Base-by-base conservation (phyloP, 1,140 invertebrate species). In the Lamellibrachia luymesi region DNA sequence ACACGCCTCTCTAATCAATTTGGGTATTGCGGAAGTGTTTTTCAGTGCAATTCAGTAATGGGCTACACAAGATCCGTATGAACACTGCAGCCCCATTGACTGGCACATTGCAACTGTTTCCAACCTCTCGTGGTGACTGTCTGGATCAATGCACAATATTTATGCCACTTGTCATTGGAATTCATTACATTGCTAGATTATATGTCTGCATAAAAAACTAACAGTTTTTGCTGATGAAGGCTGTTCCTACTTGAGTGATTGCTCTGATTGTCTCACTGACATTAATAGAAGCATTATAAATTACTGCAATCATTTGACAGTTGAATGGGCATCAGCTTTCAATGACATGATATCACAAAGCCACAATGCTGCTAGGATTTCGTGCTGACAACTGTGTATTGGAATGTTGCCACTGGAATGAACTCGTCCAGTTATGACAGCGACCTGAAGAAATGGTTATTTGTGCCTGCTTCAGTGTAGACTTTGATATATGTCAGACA, bases 271-370 rank as follows among this genome's bases (percentile, higher is more conserved):
- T 80, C 25, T 80, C 64, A 10, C 25, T 80, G 64, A 80, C 64
- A 80, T 80, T 80, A 80, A 80, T 80, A 80, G 64, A 80, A 80
- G 64, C 64, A 80, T 80, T 80, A 80, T 80, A 80, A 80, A 80
- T 80, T 80, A 80, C 25, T 80, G 13, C 64, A 80, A 22, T 80
- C 64, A 80, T 80, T 80, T 80, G 64, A 22, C 64, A 80, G 64
- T 80, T 2, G 64, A 22, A 80, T 80, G 13, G 64, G 64, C 64
- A 80, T 80, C 64, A 22, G 64, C 64, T 80, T 80, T 80, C 64
- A 80, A 80, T 80, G 64, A 80, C 64, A 80, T 80, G 64, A 22
- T 80, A 80, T 80, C 64, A 80, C 64, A 80, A 80, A 80, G 64
- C 64, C 13, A 22, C 25, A 22, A 0, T 80, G 64, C 64, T 22